phyloP scores from a whole-genome alignment of 2,888 invertebrate species.

The Tridacna gigas region DNA sequence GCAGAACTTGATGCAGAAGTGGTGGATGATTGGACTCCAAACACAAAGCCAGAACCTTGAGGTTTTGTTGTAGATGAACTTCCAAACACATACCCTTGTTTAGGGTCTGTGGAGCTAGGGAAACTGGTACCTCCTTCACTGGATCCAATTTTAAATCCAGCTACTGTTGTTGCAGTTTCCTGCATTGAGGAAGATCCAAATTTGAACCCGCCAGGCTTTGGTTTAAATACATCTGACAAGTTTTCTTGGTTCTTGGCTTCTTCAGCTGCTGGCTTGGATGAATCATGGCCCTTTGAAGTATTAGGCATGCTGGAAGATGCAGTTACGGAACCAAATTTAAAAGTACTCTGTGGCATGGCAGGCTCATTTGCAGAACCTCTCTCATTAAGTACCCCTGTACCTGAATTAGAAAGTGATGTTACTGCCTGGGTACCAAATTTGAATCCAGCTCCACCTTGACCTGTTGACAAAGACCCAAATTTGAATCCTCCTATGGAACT shows the following conservation, averaged over 20 bases:
- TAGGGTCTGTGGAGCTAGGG: not conserved
- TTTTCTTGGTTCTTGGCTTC: not conserved
- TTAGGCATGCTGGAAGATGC: not conserved
- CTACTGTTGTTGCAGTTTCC: constrained; percentile 17
- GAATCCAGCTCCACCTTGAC: constrained; percentile 28
- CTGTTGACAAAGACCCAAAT: constrained; percentile 41
- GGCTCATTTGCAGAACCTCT: not conserved
- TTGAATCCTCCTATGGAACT: constrained; percentile 35
- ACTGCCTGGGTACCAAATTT: constrained; percentile 42
- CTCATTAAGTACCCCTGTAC: not conserved
- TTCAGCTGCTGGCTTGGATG: not conserved
- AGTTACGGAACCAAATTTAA: constrained; percentile 57
- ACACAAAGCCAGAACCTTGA: constrained; percentile 58
- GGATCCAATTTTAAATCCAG: constrained; percentile 25
- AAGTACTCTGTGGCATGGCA: constrained; percentile 41
- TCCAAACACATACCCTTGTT: constrained; percentile 46
- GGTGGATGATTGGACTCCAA: constrained; percentile 44
- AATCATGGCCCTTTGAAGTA: not conserved
- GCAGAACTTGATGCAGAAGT: constrained; percentile 7
- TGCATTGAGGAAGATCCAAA: constrained; percentile 35
- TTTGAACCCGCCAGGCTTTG: constrained; percentile 78
- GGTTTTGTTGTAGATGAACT: constrained; percentile 5
- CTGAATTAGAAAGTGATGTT: constrained; percentile 7
- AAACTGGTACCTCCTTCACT: not conserved
- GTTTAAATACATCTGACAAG: constrained; percentile 86